These are phyloP conservation scores for Cyphomyrus discorhynchus DNA, from an alignment of 2,113 vertebrate genomes.

Conservation along the genomic window DNA sequence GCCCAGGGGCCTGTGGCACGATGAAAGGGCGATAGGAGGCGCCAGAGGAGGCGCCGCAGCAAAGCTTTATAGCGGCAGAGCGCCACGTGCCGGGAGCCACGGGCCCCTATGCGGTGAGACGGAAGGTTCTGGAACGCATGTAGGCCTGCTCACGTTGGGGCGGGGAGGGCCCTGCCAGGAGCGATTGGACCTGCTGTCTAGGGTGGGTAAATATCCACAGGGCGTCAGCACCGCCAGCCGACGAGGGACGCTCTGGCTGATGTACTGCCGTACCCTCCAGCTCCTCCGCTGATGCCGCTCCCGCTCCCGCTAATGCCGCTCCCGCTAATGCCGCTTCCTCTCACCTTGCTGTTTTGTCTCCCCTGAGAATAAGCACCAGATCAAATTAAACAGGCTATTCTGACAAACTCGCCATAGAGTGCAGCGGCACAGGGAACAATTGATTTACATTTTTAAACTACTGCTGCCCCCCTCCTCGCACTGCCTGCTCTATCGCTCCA, in stretches of 20 bases:
- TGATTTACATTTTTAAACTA: constrained; percentile 23
- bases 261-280: neutral
- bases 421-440: constrained; percentile 15
- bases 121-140: neutral
- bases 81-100: neutral
- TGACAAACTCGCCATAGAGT: constrained; percentile 4
- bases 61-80: neutral
- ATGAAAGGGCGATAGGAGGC: neutral
- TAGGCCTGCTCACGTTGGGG: neutral
- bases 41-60: neutral
- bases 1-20: neutral
- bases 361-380: constrained; percentile 3
- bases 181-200: neutral
- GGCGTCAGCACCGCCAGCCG: neutral
- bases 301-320: neutral
- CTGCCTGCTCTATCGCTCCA: neutral
- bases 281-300: neutral
- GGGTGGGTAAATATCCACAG: neutral
- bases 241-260: constrained; percentile 6
- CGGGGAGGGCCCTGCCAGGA: neutral
- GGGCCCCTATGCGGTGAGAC: neutral
- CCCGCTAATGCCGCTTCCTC: neutral
- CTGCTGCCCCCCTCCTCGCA: neutral
- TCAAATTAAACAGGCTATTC: constrained; percentile 23
- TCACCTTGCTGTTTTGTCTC: neutral